Percentiles rank a stretch among this genome's conserved stretches.
Conservation (phyloP, 30 jellyfish, hydroid and myxozoan species). For the Hydractinia echinata region DNA sequence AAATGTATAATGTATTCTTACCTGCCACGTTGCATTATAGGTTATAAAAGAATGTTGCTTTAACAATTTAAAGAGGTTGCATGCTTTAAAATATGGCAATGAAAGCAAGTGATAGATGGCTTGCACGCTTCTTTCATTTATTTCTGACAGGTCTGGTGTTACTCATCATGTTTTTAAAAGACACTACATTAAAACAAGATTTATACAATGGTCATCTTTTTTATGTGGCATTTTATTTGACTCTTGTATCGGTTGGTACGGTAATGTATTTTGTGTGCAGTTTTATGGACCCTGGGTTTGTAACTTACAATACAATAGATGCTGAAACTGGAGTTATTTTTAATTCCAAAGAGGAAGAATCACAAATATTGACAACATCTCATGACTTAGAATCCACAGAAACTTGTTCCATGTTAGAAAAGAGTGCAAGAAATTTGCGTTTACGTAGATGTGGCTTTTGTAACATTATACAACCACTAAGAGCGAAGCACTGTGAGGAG, state of each 20-base stretch:
- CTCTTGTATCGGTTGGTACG: slow-evolving; percentile 46
- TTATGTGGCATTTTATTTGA: slow-evolving; percentile 60
- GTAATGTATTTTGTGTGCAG: slow-evolving; percentile 62
- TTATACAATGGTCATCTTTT: slow-evolving; percentile 47
- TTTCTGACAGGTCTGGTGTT: slow-evolving; percentile 67
- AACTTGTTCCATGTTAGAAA: slow-evolving; percentile 66
- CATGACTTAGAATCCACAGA: slow-evolving; percentile 62
- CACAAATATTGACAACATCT: neutral
- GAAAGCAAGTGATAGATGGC: slow-evolving; percentile 90
- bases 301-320: slow-evolving; percentile 38
- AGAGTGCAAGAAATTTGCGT: slow-evolving; percentile 62
- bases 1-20: too few relatives aligned
- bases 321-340: slow-evolving; percentile 51
- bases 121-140: slow-evolving; percentile 76
- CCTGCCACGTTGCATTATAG: too few relatives aligned
- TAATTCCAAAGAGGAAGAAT: slow-evolving; percentile 36
- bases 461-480: slow-evolving; percentile 84
- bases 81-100: slow-evolving; percentile 46
- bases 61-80: too few relatives aligned
- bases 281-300: slow-evolving; percentile 89
- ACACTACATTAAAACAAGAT: slow-evolving; percentile 57
- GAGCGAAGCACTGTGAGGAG: slow-evolving; percentile 97
- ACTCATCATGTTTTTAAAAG: slow-evolving; percentile 61
- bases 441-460: slow-evolving; percentile 90
- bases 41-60: too few relatives aligned